Base-by-base conservation (phyloP, 2,113 vertebrate genomes). In the Pandion haliaetus region DNA sequence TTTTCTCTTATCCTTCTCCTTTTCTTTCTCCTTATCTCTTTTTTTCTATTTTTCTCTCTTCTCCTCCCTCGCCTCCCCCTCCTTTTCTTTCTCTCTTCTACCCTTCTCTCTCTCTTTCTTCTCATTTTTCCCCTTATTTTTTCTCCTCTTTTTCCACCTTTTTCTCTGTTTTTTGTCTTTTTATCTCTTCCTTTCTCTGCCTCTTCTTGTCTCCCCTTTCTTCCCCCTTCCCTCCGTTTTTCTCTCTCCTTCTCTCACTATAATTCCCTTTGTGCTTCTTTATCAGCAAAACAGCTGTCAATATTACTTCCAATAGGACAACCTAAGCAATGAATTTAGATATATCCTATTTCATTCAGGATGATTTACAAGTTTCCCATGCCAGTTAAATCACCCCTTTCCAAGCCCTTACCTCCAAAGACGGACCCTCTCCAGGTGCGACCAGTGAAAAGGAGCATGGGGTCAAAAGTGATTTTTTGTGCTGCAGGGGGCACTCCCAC, bases 381-480 rank as follows among this genome's bases (percentile, higher is more conserved):
- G 67, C 17, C 45, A 62, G 54, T 34, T 83, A 40, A 92, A 86
- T n/a, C 34, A 23, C 29, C 36, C 49, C 28, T 76, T 77, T 86
- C 20, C 29, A 80, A 66, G 50, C 31, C n/a, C 87, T 97, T 89
- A 99, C 99, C 98, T 97, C 99, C 99, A 98, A 99, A 99, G 71
- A 98, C 36, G 0, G 97, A 98, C 21, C 99, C 98, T 91, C 98
- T 99, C 96, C 99, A 96, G 3, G 93, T 99, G 29, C 98, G 97
- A 26, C 99, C 99, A 86, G 96, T 93, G 76, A 99, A 97, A 69
- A 99, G 80, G 21, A 98, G 96, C 74, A 98, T 84, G 9, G 99
- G 98, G 42, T 94, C 24, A 14, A 98, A 97, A 4, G 28, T 94
- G 83, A 99, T 92, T 0, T 94, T 71, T 62, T 98, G 8, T 63